Conservation (phyloP, 2,888 invertebrate species). For the Agrotis clavis region DNA sequence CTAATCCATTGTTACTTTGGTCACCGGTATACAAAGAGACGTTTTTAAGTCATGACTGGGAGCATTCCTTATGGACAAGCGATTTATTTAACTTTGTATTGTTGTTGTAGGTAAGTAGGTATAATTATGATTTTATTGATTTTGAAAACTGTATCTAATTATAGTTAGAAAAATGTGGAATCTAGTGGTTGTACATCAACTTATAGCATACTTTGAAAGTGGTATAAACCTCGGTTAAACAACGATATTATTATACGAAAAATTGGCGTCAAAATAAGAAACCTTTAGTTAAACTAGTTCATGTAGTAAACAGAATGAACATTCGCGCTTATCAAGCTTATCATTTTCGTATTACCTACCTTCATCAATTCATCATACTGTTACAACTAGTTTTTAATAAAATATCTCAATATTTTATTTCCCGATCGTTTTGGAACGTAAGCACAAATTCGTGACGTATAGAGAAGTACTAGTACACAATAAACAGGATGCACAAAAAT, state of each 20-base stretch:
- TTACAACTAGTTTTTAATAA: slow-evolving; percentile 20
- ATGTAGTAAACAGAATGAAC: neutral
- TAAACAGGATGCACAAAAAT: slow-evolving; percentile 50
- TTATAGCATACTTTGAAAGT: too few species aligned
- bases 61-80: too few species aligned
- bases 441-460: slow-evolving; percentile 32
- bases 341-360: slow-evolving; percentile 30
- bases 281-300: neutral
- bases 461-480: slow-evolving; percentile 26
- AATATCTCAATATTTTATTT: slow-evolving; percentile 30
- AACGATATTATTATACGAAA: neutral
- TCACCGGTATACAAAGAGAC: too few species aligned
- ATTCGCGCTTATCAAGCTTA: neutral
- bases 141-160: too few species aligned
- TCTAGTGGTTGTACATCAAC: too few species aligned
- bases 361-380: slow-evolving; percentile 32
- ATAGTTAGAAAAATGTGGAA: too few species aligned
- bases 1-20: neutral
- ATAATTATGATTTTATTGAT: too few species aligned
- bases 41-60: neutral
- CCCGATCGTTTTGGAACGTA: slow-evolving; percentile 14
- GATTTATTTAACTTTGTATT: too few species aligned
- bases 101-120: too few species aligned
- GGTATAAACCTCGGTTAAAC: too few species aligned
- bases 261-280: too few species aligned